phyloP scores from a whole-genome alignment of 2,797 vertebrate genomes.

The Trematomus bernacchii region DNA sequence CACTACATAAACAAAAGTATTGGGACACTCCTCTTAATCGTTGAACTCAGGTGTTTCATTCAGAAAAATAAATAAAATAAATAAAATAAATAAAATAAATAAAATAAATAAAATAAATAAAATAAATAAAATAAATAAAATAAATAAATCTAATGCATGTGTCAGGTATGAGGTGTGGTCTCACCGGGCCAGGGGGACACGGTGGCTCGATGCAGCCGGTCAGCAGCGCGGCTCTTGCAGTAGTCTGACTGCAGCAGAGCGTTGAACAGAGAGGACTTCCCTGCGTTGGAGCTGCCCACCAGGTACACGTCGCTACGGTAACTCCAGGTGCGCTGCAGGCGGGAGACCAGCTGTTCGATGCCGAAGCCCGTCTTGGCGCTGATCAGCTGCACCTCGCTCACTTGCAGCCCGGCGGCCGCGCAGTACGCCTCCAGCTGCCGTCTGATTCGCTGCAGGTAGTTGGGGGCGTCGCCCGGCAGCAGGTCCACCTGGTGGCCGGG shows the following conservation, averaged over 20 bases:
- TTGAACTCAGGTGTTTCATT: no score
- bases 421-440: conserved; percentile 80
- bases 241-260: conserved; percentile 91
- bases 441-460: conserved; percentile 86
- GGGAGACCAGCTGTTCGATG: conserved; percentile 88
- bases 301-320: conserved; percentile 92
- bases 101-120: background rate
- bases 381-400: conserved; percentile 89
- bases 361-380: conserved; percentile 96
- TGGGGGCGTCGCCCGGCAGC: conserved; percentile 84
- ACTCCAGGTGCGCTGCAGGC: conserved; percentile 90
- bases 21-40: no score
- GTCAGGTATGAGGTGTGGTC: conserved; percentile 25
- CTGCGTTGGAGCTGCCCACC: conserved; percentile 91
- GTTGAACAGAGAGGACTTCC: conserved; percentile 97
- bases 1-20: no score
- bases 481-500: conserved; percentile 75
- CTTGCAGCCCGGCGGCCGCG: conserved; percentile 62
- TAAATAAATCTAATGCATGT: background rate
- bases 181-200: conserved; percentile 94
- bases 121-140: no score
- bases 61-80: background rate
- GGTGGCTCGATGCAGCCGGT: conserved; percentile 88
- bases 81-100: no score
- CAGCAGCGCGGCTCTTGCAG: conserved; percentile 88